Evolutionary conservation across 2,113 vertebrate species (phyloP).

Genomic region (Oophaga pumilio): DNA sequence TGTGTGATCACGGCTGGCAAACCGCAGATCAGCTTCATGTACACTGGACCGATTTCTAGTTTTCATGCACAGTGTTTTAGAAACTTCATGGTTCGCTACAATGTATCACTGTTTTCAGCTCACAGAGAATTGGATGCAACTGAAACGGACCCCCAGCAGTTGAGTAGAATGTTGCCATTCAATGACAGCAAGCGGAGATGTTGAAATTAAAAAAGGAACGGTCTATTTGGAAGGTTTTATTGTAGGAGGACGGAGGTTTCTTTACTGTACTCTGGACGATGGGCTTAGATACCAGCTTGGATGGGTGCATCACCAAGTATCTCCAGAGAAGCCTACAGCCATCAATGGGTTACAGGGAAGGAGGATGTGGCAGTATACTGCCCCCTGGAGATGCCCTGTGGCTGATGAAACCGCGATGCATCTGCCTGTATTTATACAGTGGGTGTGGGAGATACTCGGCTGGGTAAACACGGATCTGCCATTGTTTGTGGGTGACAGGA

Average conservation of each 20-base stretch:
- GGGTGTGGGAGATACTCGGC: slow-evolving; percentile 49
- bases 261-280: too few species aligned
- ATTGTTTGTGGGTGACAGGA: slow-evolving; percentile 41
- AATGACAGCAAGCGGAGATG: background rate
- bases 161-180: background rate
- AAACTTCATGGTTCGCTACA: background rate
- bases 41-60: too few species aligned
- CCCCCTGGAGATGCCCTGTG: slow-evolving; percentile 6
- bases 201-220: background rate
- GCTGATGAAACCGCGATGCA: slow-evolving; percentile 36
- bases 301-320: too few species aligned
- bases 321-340: background rate
- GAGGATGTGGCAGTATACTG: background rate
- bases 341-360: background rate
- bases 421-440: slow-evolving; percentile 50
- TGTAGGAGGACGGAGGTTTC: too few species aligned
- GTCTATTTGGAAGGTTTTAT: too few species aligned
- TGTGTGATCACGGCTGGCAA: too few species aligned
- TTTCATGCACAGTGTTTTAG: too few species aligned
- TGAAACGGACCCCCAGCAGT: background rate
- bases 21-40: too few species aligned
- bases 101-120: background rate
- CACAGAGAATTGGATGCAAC: background rate
- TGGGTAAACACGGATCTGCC: slow-evolving; percentile 51
- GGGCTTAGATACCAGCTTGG: too few species aligned